Conservation (phyloP, 2,797 vertebrate species). For the Petrocephalus schoutedeni region DNA sequence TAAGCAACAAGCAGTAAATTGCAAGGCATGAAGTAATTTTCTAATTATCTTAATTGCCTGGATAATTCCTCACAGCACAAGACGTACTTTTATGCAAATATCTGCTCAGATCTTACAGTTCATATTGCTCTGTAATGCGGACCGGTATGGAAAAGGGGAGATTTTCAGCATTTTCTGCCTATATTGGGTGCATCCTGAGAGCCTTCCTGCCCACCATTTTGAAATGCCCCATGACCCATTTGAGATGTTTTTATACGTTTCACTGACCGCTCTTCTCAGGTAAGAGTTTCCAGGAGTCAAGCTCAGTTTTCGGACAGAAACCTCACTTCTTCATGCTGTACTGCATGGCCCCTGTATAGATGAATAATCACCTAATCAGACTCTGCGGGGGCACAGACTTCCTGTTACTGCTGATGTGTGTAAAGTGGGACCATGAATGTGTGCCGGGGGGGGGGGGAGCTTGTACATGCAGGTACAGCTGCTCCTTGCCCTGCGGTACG, state of each 20-base stretch:
- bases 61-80: not conserved
- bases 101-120: not conserved
- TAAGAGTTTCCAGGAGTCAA: slow-evolving; percentile 42
- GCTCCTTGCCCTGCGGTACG: not conserved
- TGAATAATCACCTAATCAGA: slow-evolving; percentile 64
- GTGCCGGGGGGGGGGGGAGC: not conserved
- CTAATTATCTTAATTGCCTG: slow-evolving; percentile 6
- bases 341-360: slow-evolving; percentile 61
- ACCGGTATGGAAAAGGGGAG: not conserved
- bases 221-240: not conserved
- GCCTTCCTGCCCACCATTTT: not conserved
- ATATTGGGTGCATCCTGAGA: not conserved
- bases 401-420: slow-evolving; percentile 43
- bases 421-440: slow-evolving; percentile 23
- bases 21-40: slow-evolving; percentile 11
- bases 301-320: slow-evolving; percentile 44
- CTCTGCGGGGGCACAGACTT: slow-evolving; percentile 49
- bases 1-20: not conserved
- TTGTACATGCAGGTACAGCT: slow-evolving; percentile 6
- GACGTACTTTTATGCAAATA: not conserved
- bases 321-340: slow-evolving; percentile 43
- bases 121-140: not conserved
- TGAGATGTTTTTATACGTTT: not conserved
- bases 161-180: not conserved
- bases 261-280: slow-evolving; percentile 25